A percentile compares a stretch with the other conserved stretches of the same genome.
Conservation (phyloP, 2,113 vertebrate species). For the Myocastor coypus region DNA sequence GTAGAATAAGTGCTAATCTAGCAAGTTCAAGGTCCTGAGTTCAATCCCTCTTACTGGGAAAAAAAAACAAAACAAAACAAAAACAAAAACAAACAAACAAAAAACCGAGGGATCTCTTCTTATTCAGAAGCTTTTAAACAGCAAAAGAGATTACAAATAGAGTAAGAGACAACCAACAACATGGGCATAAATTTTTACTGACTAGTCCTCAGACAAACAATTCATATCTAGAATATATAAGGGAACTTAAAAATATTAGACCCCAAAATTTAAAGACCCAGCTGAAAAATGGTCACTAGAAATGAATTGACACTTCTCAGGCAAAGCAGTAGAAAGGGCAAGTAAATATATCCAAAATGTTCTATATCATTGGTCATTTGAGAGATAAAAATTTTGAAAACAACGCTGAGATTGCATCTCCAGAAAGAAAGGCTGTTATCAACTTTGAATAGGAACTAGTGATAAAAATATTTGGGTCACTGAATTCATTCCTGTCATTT, state of each 20-base stretch:
- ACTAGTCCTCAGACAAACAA: too few species aligned
- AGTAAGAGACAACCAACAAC: neutral
- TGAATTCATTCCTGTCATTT: conserved; percentile 14
- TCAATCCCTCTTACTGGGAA: too few species aligned
- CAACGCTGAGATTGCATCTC: neutral
- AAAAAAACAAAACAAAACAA: too few species aligned
- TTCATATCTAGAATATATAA: too few species aligned
- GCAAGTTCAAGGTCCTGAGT: too few species aligned
- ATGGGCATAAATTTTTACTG: neutral
- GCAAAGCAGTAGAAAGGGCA: neutral
- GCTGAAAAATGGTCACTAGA: neutral
- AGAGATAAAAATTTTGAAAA: neutral
- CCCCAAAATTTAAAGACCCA: neutral
- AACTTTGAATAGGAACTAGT: conserved; percentile 36
- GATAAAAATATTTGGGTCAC: neutral
- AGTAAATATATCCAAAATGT: neutral
- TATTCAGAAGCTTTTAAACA: neutral
- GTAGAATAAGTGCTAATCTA: too few species aligned
- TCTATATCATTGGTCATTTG: neutral
- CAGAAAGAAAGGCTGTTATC: neutral
- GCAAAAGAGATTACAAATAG: neutral
- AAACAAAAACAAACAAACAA: too few species aligned
- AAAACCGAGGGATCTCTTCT: too few species aligned
- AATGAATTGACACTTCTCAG: neutral
- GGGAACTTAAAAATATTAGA: neutral